A percentile compares a stretch with the other conserved stretches of the same genome.
These are phyloP conservation scores for Herpailurus yagouaroundi DNA, from an alignment of 2,113 vertebrate species.

Conservation along the genomic window DNA sequence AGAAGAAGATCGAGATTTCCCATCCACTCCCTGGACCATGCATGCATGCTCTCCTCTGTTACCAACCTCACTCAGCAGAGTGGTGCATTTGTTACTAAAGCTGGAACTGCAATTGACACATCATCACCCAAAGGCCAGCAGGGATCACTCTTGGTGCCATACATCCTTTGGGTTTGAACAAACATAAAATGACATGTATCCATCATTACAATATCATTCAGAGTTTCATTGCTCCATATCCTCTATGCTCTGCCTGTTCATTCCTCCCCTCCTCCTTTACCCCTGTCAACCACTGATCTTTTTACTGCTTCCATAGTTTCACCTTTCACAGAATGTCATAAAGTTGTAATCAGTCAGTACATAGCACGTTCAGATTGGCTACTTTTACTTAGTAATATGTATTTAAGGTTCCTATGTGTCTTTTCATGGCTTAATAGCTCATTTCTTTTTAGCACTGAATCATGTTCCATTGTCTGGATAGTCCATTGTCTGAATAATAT, in stretches of 20 bases:
- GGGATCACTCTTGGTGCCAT: neutral
- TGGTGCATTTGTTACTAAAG: neutral
- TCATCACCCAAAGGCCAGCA: neutral
- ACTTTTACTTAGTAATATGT: neutral
- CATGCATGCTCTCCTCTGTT: neutral
- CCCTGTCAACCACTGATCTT: neutral
- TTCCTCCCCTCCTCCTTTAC: neutral
- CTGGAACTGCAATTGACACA: neutral
- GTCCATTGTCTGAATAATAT: neutral
- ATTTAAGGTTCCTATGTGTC: neutral
- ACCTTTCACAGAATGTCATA: neutral
- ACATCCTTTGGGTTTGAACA: neutral
- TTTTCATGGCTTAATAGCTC: neutral
- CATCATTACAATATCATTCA: neutral
- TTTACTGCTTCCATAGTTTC: neutral
- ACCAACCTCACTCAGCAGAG: neutral
- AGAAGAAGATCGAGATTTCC: neutral
- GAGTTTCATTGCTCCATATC: neutral
- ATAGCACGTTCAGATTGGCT: neutral
- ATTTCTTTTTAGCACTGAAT: neutral
- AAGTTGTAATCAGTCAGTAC: neutral
- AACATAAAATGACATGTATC: neutral
- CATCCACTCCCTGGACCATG: neutral
- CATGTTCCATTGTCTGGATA: neutral
- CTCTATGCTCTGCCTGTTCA: neutral